Evolutionary conservation across 2,888 invertebrate species (phyloP).

Genomic region (Eugnorisma glareosa): DNA sequence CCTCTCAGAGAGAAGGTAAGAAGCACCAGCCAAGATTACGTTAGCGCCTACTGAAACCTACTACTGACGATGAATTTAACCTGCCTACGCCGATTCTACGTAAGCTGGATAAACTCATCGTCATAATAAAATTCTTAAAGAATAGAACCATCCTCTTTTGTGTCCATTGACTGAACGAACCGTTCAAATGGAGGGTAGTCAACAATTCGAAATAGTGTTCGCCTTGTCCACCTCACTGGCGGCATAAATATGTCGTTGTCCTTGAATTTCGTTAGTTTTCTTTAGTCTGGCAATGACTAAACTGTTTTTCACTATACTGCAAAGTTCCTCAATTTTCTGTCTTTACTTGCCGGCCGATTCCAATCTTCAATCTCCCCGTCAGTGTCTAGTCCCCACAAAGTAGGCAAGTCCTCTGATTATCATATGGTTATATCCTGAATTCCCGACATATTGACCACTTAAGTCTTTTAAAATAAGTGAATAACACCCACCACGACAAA

Average conservation of each 20-base stretch:
- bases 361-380: not conserved
- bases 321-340: not conserved
- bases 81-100: too few species aligned
- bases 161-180: not conserved
- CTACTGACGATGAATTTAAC: too few species aligned
- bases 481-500: not conserved
- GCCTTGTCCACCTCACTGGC: not conserved
- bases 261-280: not conserved
- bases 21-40: not conserved
- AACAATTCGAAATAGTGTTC: slow-evolving; percentile 1
- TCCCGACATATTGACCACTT: not conserved
- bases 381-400: too few species aligned
- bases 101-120: not conserved
- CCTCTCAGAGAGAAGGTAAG: not conserved
- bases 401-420: not conserved
- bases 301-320: not conserved
- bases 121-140: not conserved
- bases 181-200: slow-evolving; percentile 10
- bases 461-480: not conserved
- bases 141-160: not conserved
- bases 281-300: not conserved
- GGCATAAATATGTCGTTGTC: not conserved
- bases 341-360: not conserved
- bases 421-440: not conserved
- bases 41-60: not conserved